Conservation (phyloP, 2,888 invertebrate species). For the Drosophila koepferae region DNA sequence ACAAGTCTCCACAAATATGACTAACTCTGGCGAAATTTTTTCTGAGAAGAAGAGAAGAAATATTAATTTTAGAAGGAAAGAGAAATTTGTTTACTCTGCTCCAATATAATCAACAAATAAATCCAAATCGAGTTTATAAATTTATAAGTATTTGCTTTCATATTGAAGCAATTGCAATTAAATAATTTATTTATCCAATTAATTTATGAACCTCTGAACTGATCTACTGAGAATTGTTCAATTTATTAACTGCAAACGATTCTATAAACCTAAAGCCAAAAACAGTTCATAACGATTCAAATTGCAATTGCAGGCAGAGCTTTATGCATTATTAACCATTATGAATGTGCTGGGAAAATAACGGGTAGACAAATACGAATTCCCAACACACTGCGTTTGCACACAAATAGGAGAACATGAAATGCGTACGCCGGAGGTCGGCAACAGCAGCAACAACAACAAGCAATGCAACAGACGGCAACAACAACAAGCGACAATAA, state of each 20-base stretch:
- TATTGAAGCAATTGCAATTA: background rate
- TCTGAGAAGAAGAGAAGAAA: background rate
- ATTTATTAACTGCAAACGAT: slow-evolving; percentile 24
- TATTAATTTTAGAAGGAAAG: background rate
- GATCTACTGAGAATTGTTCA: slow-evolving; percentile 18
- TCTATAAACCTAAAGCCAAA: slow-evolving; percentile 30
- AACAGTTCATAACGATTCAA: slow-evolving; percentile 15
- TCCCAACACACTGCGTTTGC: slow-evolving; percentile 36
- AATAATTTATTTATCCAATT: slow-evolving; percentile 1
- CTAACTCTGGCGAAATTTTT: background rate
- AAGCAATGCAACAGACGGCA: slow-evolving; percentile 9
- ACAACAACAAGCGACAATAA: slow-evolving; percentile 18
- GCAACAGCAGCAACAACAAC: slow-evolving; percentile 26
- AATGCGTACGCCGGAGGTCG: slow-evolving; percentile 63
- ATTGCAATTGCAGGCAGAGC: slow-evolving; percentile 29
- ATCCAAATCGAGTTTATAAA: background rate
- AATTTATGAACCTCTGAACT: slow-evolving; percentile 1
- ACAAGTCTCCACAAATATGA: background rate
- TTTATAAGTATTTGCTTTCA: background rate
- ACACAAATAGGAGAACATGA: slow-evolving; percentile 51
- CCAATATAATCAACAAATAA: background rate
- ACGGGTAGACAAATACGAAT: slow-evolving; percentile 43
- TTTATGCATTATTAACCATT: slow-evolving; percentile 65
- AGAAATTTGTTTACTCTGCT: background rate
- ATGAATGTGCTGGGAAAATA: slow-evolving; percentile 52